Percentiles rank a stretch among this genome's conserved stretches.
These are phyloP conservation scores for Limanda limanda DNA, from an alignment of 2,113 vertebrate genomes.

Conservation along the genomic window DNA sequence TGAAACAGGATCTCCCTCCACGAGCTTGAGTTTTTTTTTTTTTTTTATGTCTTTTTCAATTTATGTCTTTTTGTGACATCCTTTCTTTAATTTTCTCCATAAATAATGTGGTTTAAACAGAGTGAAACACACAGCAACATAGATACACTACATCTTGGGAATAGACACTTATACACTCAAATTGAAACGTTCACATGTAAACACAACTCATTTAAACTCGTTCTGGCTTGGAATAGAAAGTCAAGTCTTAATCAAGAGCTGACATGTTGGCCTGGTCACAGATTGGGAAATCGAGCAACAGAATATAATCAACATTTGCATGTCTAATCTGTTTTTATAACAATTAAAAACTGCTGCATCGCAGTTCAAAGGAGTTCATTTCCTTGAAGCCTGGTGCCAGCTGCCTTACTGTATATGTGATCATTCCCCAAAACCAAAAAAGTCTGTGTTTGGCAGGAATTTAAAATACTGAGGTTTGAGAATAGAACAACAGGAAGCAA, in stretches of 20 bases:
- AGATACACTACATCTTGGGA: neutral
- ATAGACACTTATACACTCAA: neutral
- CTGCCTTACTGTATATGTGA: conserved; percentile 16
- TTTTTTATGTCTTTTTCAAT: conserved; percentile 12
- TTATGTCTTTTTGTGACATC: conserved; percentile 1
- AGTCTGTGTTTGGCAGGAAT: conserved; percentile 17
- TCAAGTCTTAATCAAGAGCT: neutral
- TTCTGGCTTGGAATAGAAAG: neutral
- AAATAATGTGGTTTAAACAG: conserved; percentile 4
- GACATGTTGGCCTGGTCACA: neutral
- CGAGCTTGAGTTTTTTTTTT: neutral
- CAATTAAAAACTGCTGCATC: neutral
- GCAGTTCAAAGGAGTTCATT: conserved; percentile 3
- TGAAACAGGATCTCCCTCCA: conserved; percentile 17
- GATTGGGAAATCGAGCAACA: neutral
- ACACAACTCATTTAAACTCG: neutral
- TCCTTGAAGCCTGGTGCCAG: neutral
- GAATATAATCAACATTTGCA: conserved; percentile 10
- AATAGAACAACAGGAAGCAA: neutral
- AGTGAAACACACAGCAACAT: neutral
- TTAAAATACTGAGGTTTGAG: conserved; percentile 40
- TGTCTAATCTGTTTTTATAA: neutral
- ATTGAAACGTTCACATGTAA: too few relatives aligned
- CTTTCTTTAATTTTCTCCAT: neutral
- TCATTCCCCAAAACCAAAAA: conserved; percentile 8